Conservation (phyloP, 23 tunicate genomes). For the Ascidia mentula region DNA sequence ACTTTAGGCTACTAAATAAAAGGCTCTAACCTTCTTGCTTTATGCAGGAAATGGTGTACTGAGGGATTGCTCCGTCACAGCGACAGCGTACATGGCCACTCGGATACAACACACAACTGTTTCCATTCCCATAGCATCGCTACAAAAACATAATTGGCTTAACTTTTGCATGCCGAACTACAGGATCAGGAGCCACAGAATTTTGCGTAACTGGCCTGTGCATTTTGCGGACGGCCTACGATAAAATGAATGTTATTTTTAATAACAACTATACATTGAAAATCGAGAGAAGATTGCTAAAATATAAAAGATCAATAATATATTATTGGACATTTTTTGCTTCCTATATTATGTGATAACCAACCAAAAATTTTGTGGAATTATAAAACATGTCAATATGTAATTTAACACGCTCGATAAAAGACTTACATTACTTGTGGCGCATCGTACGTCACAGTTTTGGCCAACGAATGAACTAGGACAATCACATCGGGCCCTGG, state of each 20-base stretch:
- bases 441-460: neutral
- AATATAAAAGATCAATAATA: neutral
- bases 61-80: neutral
- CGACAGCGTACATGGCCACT: neutral
- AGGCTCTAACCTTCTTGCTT: neutral
- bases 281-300: neutral
- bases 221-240: too few relatives aligned
- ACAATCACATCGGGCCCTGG: neutral
- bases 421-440: neutral
- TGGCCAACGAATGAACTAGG: neutral
- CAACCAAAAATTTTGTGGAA: too few relatives aligned
- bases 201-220: too few relatives aligned
- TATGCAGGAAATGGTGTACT: neutral
- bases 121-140: neutral
- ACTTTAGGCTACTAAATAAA: too few relatives aligned
- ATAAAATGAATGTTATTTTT: too few relatives aligned
- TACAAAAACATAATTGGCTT: neutral
- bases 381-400: too few relatives aligned
- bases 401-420: neutral
- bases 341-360: too few relatives aligned
- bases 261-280: too few relatives aligned
- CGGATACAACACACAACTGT: neutral
- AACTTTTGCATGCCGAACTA: too few relatives aligned
- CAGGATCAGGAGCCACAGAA: too few relatives aligned
- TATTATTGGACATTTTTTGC: neutral